Conservation (phyloP, 2,888 invertebrate species). For the Lacanobia oleracea region DNA sequence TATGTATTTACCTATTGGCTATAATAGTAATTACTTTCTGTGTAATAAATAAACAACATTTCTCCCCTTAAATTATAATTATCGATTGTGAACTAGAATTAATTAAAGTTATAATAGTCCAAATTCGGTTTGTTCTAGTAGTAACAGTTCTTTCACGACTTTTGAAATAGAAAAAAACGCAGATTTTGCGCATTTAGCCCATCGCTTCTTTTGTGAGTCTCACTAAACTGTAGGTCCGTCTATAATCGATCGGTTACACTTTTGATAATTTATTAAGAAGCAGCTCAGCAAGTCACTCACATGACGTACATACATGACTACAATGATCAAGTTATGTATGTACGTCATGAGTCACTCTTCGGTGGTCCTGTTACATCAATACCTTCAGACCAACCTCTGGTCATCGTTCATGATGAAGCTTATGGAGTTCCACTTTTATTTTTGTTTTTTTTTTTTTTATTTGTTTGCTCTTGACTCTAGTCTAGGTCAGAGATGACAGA, state of each 20-base stretch:
- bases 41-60: conserved; percentile 36
- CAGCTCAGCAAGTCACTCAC: not conserved
- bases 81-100: conserved; percentile 4
- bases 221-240: not conserved
- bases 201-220: not conserved
- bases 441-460: too few species aligned
- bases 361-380: not conserved
- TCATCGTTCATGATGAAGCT: not conserved
- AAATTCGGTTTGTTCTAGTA: not conserved
- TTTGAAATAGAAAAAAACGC: not conserved
- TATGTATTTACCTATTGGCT: conserved; percentile 54
- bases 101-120: not conserved
- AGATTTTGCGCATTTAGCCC: not conserved
- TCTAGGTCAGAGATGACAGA: too few species aligned
- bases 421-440: not conserved
- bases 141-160: not conserved
- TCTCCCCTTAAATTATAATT: conserved; percentile 5
- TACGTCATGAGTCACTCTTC: not conserved
- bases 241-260: not conserved
- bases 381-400: not conserved
- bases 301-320: not conserved
- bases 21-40: conserved; percentile 60
- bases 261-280: not conserved
- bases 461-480: too few species aligned
- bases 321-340: not conserved